phyloP scores from a whole-genome alignment of 2,113 vertebrate species.

The Gymnobelideus leadbeateri region DNA sequence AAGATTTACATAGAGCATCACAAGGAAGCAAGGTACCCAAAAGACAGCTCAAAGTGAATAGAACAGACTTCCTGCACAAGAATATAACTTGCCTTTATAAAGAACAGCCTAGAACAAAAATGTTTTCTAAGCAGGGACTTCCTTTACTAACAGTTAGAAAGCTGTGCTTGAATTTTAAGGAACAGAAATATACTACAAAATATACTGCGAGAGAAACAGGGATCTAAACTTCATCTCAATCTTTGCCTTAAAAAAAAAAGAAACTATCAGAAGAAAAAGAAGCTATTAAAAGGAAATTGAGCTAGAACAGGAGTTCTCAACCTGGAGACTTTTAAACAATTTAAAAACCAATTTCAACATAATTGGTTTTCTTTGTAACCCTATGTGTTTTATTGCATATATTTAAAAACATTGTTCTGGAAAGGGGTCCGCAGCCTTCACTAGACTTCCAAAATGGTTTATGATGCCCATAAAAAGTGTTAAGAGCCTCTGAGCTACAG shows the following conservation, averaged over 20 bases:
- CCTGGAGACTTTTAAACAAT: not conserved
- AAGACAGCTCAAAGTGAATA: constrained; percentile 31
- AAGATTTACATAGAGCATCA: not conserved
- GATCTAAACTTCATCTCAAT: constrained; percentile 8
- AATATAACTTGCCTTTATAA: constrained; percentile 26
- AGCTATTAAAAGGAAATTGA: not conserved
- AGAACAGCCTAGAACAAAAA: constrained; percentile 29
- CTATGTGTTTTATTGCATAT: not conserved
- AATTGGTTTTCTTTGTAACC: not conserved
- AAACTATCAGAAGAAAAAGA: constrained; percentile 22
- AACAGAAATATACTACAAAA: constrained; percentile 22
- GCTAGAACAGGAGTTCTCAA: not conserved
- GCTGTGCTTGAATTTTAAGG: constrained; percentile 34
- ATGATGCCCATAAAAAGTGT: not conserved
- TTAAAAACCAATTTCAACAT: not conserved
- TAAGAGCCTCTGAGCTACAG: not conserved
- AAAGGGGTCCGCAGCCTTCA: not conserved
- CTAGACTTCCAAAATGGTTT: not conserved
- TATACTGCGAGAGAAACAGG: constrained; percentile 15
- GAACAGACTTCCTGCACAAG: not conserved
- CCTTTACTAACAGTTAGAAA: constrained; percentile 44
- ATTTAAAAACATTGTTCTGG: not conserved
- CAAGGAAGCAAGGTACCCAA: constrained; percentile 1
- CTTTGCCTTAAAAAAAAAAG: constrained; percentile 52
- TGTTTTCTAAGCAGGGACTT: constrained; percentile 54